Evolutionary conservation across 2,888 invertebrate species (phyloP), one percentile per base, ranked within the genome.

Genomic region (Heliconius erato): DNA sequence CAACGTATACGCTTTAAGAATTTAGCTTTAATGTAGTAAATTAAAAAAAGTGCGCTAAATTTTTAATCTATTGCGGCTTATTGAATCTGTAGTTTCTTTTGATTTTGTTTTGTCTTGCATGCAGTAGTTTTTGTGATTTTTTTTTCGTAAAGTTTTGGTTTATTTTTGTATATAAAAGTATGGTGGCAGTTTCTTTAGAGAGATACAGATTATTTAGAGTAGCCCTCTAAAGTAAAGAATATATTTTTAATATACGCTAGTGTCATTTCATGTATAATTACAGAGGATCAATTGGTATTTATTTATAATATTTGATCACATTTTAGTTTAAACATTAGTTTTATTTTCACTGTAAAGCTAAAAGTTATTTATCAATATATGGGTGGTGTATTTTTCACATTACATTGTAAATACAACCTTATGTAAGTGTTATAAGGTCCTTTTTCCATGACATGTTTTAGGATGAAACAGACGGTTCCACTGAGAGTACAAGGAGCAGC

Each of bases 391-490:
- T 40, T 72, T 79, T 49, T 40, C 78, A 65, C 72, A 32, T 71
- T 26, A 32, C 23, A 79, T 79, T 78, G 54, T 72, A 74, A 76
- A 69, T 67, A 35, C 26, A 59, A 81, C 16, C 28, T 32, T 44
- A 63, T 68, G 35, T 26, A 11, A 16, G 40, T 49, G 19, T 5
- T 16, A n/a, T 11, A 71, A 77, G 69, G 71, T 71, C 12, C 59
- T 69, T 78, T 80, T 79, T 83, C 74, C 79, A 79, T 44, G 82
- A 79, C 84, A 82, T 88, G 86, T 89, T 88, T 74, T 90, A 97
- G 93, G 97, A 97, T 88, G 96, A 97, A 87, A 97, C 97, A 40
- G 97, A 97, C 87, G 94, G 92, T 28, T 95, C 96, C 3, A 92
- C 95, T 9, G 95, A 94, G 69, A 95, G 93, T 82, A 93, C 95